phyloP scores from a whole-genome alignment of 2,113 vertebrate genomes.

The Orientallactaga bullata region DNA sequence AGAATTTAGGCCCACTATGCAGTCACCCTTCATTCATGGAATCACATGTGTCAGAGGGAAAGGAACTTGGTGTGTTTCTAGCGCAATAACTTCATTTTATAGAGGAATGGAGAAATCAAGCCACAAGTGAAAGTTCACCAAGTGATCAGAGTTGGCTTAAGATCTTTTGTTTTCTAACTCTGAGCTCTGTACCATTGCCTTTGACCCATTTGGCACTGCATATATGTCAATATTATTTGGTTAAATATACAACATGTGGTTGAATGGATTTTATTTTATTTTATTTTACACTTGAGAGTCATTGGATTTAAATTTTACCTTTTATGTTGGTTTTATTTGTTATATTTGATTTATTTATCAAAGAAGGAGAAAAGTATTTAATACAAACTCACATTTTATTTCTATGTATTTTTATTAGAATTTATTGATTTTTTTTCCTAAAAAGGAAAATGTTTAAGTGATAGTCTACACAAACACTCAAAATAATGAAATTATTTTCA shows the following conservation, averaged over 20 bases:
- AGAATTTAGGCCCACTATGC: constrained; percentile 55
- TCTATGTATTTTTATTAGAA: neutral
- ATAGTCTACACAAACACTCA: neutral
- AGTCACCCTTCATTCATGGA: constrained; percentile 38
- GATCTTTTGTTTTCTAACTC: neutral
- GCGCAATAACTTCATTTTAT: constrained; percentile 34
- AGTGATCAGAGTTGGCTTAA: neutral
- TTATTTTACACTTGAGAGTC: no score
- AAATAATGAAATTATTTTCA: neutral
- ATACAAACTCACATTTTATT: neutral
- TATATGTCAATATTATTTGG: neutral
- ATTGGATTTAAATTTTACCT: no score
- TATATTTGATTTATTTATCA: constrained; percentile 28
- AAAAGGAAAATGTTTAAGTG: neutral
- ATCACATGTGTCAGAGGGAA: constrained; percentile 47
- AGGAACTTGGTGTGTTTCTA: constrained; percentile 23
- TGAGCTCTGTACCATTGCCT: neutral
- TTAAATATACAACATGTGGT: neutral
- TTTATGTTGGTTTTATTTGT: neutral
- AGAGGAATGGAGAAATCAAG: constrained; percentile 41
- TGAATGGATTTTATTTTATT: no score
- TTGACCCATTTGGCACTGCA: neutral
- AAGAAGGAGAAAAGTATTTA: neutral
- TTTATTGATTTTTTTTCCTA: neutral
- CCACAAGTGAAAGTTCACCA: constrained; percentile 4